Percentiles rank a stretch among this genome's conserved stretches.
phyloP scores from a whole-genome alignment of 2,113 vertebrate species.

The Nycticebus coucang region DNA sequence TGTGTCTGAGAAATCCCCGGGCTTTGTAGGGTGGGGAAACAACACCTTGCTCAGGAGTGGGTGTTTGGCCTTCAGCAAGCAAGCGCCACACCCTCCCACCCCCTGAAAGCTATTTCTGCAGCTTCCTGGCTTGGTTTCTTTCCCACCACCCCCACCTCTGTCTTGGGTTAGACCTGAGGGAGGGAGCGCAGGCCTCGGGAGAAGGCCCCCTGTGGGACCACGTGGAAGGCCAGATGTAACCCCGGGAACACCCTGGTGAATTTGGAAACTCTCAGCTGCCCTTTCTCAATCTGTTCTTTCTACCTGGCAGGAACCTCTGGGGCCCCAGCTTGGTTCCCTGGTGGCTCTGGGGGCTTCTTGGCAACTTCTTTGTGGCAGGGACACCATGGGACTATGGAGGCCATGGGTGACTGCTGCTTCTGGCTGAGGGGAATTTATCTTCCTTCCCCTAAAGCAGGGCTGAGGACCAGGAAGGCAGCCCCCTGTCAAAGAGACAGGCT shows the following conservation, averaged over 20 bases:
- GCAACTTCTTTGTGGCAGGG: neutral
- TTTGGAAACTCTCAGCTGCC: neutral
- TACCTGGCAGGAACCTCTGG: neutral
- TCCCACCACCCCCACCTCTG: neutral
- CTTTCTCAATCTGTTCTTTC: rapidly evolving
- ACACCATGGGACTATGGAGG: neutral
- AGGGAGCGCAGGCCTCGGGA: neutral
- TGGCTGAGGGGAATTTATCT: neutral
- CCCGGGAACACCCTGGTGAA: neutral
- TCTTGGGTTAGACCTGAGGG: neutral
- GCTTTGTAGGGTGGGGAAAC: neutral
- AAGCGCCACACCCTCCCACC: neutral
- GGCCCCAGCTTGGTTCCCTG: neutral
- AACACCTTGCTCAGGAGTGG: neutral
- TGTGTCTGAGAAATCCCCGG: neutral
- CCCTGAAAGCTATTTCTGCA: slow-evolving; percentile 51
- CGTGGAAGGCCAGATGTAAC: neutral
- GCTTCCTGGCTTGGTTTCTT: neutral
- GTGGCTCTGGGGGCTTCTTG: slow-evolving; percentile 24
- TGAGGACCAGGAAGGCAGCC: neutral
- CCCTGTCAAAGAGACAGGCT: neutral
- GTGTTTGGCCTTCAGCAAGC: neutral
- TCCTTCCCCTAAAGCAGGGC: neutral
- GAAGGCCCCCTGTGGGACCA: rapidly evolving
- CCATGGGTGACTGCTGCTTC: rapidly evolving